Percentiles rank a stretch among this genome's conserved stretches.
Conservation (phyloP, 2,113 vertebrate species). For the Ammodytes marinus region DNA sequence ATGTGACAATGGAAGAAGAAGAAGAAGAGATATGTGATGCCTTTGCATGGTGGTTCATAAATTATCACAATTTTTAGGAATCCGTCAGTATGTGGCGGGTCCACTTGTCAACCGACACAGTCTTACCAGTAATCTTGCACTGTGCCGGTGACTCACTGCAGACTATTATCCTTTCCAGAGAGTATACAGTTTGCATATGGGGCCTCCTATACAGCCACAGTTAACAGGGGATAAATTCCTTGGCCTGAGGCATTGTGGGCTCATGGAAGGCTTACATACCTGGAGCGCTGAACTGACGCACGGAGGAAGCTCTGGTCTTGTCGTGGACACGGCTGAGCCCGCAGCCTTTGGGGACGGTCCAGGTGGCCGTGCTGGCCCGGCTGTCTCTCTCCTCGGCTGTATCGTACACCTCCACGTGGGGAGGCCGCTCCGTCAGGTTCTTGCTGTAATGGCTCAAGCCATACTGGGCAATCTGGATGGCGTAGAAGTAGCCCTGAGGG, state of each 20-base stretch:
- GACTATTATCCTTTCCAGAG: slow-evolving; percentile 50
- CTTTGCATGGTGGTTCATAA: slow-evolving; percentile 30
- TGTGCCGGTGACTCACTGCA: slow-evolving; percentile 43
- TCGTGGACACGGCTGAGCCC: slow-evolving; percentile 87
- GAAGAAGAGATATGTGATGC: slow-evolving; percentile 16
- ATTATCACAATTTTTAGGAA: slow-evolving; percentile 31
- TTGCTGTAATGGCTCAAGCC: slow-evolving; percentile 99
- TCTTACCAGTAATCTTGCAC: slow-evolving; percentile 14
- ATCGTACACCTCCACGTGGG: slow-evolving; percentile 93
- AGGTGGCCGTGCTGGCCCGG: slow-evolving; percentile 70
- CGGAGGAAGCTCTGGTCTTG: slow-evolving; percentile 84
- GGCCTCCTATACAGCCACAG: slow-evolving; percentile 48
- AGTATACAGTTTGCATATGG: slow-evolving; percentile 23
- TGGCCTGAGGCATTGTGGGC: slow-evolving; percentile 42
- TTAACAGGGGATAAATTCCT: slow-evolving; percentile 62
- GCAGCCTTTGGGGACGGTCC: slow-evolving; percentile 92
- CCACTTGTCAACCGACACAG: slow-evolving; percentile 27
- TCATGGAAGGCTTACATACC: slow-evolving; percentile 81
- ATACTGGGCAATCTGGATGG: slow-evolving; percentile 98
- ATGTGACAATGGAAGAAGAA: slow-evolving; percentile 2
- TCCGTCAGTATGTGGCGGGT: slow-evolving; percentile 32
- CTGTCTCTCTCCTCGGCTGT: slow-evolving; percentile 87
- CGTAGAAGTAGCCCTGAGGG: slow-evolving; percentile 99
- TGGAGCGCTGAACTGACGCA: slow-evolving; percentile 92
- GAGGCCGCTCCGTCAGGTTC: slow-evolving; percentile 95